These are phyloP conservation scores for Metellina segmentata DNA, from an alignment of 2,888 invertebrate genomes.

Conservation along the genomic window DNA sequence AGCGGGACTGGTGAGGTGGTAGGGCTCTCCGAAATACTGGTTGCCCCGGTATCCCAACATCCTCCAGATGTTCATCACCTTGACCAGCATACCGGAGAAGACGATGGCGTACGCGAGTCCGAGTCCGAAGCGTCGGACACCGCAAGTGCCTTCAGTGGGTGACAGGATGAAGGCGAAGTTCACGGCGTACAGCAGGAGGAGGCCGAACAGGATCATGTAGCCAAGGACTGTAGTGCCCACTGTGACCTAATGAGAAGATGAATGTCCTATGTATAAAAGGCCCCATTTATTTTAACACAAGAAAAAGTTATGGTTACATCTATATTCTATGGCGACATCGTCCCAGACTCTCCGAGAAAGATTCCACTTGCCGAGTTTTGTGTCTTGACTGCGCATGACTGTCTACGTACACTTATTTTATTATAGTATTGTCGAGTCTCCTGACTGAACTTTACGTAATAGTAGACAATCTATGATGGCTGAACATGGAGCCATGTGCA, in stretches of 20 bases:
- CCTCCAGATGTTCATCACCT: constrained; percentile 81
- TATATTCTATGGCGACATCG: no score
- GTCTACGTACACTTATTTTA: no score
- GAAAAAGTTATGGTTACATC: no score
- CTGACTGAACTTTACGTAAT: no score
- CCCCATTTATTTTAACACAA: no score
- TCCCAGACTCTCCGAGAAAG: no score
- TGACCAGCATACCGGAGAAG: constrained; percentile 82
- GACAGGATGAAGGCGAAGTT: constrained; percentile 82
- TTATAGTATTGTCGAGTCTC: no score
- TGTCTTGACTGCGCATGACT: no score
- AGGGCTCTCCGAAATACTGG: constrained; percentile 78
- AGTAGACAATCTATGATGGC: no score
- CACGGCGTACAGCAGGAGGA: constrained; percentile 81
- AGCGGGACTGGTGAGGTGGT: constrained; percentile 80
- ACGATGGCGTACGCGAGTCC: constrained; percentile 82
- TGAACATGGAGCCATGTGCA: no score
- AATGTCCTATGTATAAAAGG: not conserved
- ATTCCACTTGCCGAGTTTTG: no score
- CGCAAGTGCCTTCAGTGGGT: constrained; percentile 81
- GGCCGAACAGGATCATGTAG: constrained; percentile 81
- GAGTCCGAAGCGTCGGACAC: constrained; percentile 81
- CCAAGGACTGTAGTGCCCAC: constrained; percentile 81
- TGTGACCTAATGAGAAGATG: constrained; percentile 78
- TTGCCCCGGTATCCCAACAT: constrained; percentile 77